Base-by-base conservation (phyloP, 2,113 vertebrate species). In the Strix aluco region DNA sequence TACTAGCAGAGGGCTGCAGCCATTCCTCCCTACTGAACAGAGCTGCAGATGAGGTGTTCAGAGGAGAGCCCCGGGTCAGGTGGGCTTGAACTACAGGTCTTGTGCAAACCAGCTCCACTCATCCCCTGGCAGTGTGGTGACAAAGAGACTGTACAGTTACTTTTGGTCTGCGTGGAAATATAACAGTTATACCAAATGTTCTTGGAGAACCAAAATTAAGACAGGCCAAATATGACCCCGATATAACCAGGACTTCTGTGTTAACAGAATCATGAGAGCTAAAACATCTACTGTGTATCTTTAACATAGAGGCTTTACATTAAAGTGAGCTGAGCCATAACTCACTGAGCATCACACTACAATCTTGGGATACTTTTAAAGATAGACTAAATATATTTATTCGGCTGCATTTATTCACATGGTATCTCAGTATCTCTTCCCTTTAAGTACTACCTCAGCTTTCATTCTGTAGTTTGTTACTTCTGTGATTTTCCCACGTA, bases 391-490 rank as follows among this genome's bases (percentile, higher is more conserved):
- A 87, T 47, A 11, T 18, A 57, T 92, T 81, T 82, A n/a, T 74
- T 87, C 73, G 85, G 46, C 67, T 85, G 36, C 46, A 51, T 11
- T 8, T 17, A 61, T 80, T 65, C 79, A 92, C 66, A 29, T 25
- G n/a, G 26, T 65, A 63, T 51, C 71, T 78, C 67, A 44, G 4
- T 25, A 69, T 47, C 57, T 86, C 69, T 71, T 87, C 42, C 36
- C 57, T 92, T 70, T 73, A 90, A 96, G 46, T 15, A 11, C 44
- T 46, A 82, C 70, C 93, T 91, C 82, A 83, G 81, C 32, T 96
- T 97, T 93, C 81, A 94, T 84, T 75, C 16, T 16, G 63, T 70
- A 83, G n/a, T 94, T 93, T 95, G 93, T 86, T 92, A 97, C 78
- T 83, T 81, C 63, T 86, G 59, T 30, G 51, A 75, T 89, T 92